Percentiles rank a stretch among this genome's conserved stretches.
phyloP scores from a whole-genome alignment of 2,797 vertebrate genomes.

The Pangasius macronema region DNA sequence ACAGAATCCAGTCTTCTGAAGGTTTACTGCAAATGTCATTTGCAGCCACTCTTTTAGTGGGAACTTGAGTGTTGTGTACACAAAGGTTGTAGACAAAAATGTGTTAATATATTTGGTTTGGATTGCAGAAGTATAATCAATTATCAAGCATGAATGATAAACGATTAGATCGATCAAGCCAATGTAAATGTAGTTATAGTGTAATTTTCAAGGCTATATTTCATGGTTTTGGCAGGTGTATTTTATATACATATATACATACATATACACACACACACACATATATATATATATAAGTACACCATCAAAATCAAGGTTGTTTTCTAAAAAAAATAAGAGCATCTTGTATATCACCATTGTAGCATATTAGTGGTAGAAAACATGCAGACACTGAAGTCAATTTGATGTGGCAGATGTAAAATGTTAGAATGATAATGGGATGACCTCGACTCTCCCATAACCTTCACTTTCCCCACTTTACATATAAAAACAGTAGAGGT shows the following conservation, averaged over 20 bases:
- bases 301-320: not conserved
- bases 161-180: not conserved
- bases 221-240: not conserved
- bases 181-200: not conserved
- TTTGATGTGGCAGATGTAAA: constrained; percentile 49
- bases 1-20: constrained; percentile 15
- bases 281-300: not conserved
- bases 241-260: not conserved
- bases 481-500: constrained; percentile 43
- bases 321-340: not conserved
- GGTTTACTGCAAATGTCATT: not conserved
- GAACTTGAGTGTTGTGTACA: constrained; percentile 1
- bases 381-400: not conserved
- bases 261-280: too few species aligned
- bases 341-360: not conserved
- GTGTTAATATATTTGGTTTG: not conserved
- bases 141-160: not conserved
- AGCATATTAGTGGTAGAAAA: constrained; percentile 14
- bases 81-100: not conserved
- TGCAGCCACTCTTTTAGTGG: not conserved
- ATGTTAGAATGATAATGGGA: constrained; percentile 48
- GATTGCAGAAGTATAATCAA: not conserved
- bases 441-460: constrained; percentile 36
- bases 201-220: not conserved
- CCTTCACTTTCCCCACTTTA: constrained; percentile 35